Conservation (phyloP, 2,113 vertebrate species). For the Mormyrus iriodes region DNA sequence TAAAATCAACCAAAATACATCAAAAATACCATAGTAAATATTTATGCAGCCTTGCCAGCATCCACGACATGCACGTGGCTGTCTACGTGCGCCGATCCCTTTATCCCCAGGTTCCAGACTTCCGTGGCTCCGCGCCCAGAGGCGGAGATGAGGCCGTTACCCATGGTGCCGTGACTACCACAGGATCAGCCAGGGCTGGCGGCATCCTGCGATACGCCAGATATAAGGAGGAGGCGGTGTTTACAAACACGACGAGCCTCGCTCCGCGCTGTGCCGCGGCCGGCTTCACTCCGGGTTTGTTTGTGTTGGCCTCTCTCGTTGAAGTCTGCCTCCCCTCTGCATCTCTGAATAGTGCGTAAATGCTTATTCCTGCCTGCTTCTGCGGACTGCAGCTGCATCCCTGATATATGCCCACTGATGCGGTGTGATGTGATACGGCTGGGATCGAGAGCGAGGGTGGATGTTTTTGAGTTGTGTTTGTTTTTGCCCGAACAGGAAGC, state of each 20-base stretch:
- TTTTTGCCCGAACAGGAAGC: slow-evolving; percentile 28
- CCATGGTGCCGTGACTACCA: neutral
- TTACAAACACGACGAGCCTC: neutral
- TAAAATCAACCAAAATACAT: neutral
- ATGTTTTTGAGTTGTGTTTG: neutral
- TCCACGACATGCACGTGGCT: neutral
- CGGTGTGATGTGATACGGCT: neutral
- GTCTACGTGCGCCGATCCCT: neutral
- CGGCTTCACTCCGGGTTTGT: slow-evolving; percentile 22
- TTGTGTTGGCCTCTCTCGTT: slow-evolving; percentile 14
- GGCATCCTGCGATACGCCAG: neutral
- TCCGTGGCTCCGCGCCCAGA: neutral
- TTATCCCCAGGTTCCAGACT: neutral
- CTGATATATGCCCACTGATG: slow-evolving; percentile 52
- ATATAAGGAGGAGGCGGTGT: neutral
- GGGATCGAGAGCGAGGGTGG: slow-evolving; percentile 41
- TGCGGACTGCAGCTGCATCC: slow-evolving; percentile 37
- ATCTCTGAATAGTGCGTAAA: slow-evolving; percentile 39
- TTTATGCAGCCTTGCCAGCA: neutral
- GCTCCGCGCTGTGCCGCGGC: neutral
- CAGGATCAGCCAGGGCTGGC: neutral
- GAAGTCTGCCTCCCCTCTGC: slow-evolving; percentile 25
- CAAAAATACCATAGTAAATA: neutral
- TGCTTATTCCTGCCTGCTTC: slow-evolving; percentile 35
- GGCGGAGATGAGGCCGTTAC: neutral